These are phyloP conservation scores for Phocoena sinus DNA, from an alignment of 2,113 vertebrate species.

Conservation along the genomic window DNA sequence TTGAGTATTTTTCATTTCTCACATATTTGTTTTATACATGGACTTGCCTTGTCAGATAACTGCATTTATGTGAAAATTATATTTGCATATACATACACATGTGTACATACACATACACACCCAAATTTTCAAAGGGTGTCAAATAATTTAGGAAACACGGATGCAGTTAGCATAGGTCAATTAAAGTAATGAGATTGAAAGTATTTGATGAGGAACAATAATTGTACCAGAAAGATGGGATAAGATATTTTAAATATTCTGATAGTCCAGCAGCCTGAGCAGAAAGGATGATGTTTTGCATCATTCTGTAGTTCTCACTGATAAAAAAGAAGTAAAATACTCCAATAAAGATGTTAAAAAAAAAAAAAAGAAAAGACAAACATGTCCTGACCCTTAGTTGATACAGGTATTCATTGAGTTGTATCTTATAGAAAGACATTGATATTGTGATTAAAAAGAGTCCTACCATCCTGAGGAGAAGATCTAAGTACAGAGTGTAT, in stretches of 20 bases:
- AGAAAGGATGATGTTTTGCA: not conserved
- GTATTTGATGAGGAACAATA: not conserved
- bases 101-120: rapidly evolving
- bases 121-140: not conserved
- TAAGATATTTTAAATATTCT: not conserved
- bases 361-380: not conserved
- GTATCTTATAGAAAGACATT: not conserved
- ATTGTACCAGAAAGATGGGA: not conserved
- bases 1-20: not conserved
- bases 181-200: not conserved
- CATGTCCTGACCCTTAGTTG: not conserved
- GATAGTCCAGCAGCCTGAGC: not conserved
- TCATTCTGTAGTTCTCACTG: not conserved
- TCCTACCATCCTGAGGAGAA: not conserved
- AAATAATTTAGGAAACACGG: not conserved
- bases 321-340: not conserved
- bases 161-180: not conserved
- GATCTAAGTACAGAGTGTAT: not conserved
- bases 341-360: no score
- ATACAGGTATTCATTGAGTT: not conserved
- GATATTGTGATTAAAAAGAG: not conserved
- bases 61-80: not conserved
- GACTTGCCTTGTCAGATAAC: not conserved
- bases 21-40: not conserved
- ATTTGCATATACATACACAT: not conserved